A percentile compares a stretch with the other conserved stretches of the same genome.
Conservation (phyloP, 2,888 invertebrate species). For the Bembecia ichneumoniformis region DNA sequence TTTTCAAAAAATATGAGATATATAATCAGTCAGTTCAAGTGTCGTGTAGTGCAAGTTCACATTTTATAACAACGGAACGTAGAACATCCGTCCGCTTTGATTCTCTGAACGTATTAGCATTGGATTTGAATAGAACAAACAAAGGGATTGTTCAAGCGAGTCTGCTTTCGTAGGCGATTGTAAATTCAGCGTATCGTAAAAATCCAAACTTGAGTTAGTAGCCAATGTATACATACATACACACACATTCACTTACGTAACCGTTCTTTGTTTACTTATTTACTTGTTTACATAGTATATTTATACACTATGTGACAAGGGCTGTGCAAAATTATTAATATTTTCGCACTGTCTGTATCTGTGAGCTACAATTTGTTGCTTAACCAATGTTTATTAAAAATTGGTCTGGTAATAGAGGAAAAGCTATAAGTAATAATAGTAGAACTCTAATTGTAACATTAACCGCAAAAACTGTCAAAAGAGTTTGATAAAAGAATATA, state of each 20-base stretch:
- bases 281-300: neutral
- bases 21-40: neutral
- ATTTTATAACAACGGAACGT: conserved; percentile 49
- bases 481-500: too few relatives aligned
- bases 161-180: conserved; percentile 69
- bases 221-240: conserved; percentile 4
- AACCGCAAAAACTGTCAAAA: too few relatives aligned
- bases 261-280: neutral
- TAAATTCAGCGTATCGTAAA: conserved; percentile 67
- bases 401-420: too few relatives aligned
- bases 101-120: conserved; percentile 68
- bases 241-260: conserved; percentile 7
- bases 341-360: too few relatives aligned
- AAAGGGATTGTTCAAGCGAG: conserved; percentile 68
- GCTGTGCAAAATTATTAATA: too few relatives aligned
- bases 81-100: conserved; percentile 63
- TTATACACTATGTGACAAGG: too few relatives aligned
- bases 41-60: conserved; percentile 27
- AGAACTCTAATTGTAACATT: too few relatives aligned
- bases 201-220: conserved; percentile 33
- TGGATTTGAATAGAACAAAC: conserved; percentile 71
- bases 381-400: neutral
- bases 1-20: too few relatives aligned
- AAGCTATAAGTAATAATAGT: too few relatives aligned
- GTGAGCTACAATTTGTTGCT: too few relatives aligned